Evolutionary conservation across 2,797 vertebrate genomes (phyloP).

Genomic region (Tapirus indicus): DNA sequence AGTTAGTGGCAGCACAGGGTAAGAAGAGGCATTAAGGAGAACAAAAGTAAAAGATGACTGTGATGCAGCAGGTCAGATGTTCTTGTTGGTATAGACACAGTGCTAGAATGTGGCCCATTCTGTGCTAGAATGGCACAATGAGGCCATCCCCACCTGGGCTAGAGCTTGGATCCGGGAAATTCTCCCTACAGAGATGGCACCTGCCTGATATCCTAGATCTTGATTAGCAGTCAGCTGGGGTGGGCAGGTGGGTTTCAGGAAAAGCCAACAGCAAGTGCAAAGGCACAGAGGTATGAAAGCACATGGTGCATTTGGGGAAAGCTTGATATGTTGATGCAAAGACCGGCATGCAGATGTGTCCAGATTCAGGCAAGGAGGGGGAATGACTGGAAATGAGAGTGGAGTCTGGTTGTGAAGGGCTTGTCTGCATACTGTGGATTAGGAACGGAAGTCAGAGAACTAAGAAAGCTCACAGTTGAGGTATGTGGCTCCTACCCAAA

Average conservation of each 20-base stretch:
- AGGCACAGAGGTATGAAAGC: not conserved
- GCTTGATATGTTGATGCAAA: not conserved
- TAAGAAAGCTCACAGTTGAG: not conserved
- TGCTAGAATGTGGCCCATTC: too few relatives aligned
- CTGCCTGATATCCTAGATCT: not conserved
- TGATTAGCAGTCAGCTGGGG: not conserved
- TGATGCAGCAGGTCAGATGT: not conserved
- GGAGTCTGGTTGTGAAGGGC: not conserved
- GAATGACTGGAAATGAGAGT: fast-evolving
- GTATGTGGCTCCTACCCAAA: not conserved
- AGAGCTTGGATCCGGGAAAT: not conserved
- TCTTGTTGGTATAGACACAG: fast-evolving
- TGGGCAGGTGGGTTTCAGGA: not conserved
- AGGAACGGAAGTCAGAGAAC: not conserved
- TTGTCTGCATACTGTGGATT: not conserved
- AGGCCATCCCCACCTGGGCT: not conserved
- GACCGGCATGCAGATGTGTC: fast-evolving
- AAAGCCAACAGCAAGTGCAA: not conserved
- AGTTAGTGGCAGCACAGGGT: fast-evolving
- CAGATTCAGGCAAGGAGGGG: not conserved
- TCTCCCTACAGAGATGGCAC: not conserved
- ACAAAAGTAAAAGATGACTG: not conserved
- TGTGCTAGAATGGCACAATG: fast-evolving
- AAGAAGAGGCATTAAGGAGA: not conserved
- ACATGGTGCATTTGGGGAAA: not conserved